These are phyloP conservation scores for Leptatherina wallacei DNA, from an alignment of 2,797 vertebrate species.

Conservation along the genomic window DNA sequence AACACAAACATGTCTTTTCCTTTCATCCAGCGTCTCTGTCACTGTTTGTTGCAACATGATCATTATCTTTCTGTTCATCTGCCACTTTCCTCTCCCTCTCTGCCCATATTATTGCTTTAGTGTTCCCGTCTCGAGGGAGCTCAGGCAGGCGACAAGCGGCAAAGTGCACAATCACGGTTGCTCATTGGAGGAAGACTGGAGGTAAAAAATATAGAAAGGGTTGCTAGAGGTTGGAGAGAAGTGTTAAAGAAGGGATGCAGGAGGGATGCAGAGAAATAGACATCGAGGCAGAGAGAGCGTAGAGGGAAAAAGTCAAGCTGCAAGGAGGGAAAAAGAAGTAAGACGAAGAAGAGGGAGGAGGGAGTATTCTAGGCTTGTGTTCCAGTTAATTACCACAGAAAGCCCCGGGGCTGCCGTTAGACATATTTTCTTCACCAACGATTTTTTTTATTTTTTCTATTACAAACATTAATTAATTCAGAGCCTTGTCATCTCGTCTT, in stretches of 20 bases:
- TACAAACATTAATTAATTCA: constrained; percentile 85
- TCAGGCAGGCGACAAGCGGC: constrained; percentile 50
- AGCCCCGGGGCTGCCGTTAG: constrained; percentile 80
- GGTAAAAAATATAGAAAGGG: constrained; percentile 36
- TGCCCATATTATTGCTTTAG: constrained; percentile 45
- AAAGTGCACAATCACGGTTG: constrained; percentile 72
- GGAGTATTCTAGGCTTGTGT: constrained; percentile 76
- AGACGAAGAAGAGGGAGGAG: constrained; percentile 45
- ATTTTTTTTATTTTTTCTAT: constrained; percentile 71
- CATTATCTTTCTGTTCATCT: constrained; percentile 57
- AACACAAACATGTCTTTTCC: constrained; percentile 24
- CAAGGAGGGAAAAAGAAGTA: constrained; percentile 39
- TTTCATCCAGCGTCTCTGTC: constrained; percentile 28
- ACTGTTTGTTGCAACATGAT: constrained; percentile 49
- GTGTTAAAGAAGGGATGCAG: constrained; percentile 37
- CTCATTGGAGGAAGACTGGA: constrained; percentile 58
- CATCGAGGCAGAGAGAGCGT: constrained; percentile 54
- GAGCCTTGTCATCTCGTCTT: constrained; percentile 81
- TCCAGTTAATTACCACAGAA: constrained; percentile 81
- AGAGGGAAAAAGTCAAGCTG: constrained; percentile 60
- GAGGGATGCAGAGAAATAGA: constrained; percentile 25
- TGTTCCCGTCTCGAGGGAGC: constrained; percentile 59
- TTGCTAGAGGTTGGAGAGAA: constrained; percentile 4
- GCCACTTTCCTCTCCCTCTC: constrained; percentile 37
- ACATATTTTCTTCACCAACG: constrained; percentile 80